Percentiles rank a stretch among this genome's conserved stretches.
Evolutionary conservation across 2,113 vertebrate genomes (phyloP).

Genomic region (Callaeas wilsoni): DNA sequence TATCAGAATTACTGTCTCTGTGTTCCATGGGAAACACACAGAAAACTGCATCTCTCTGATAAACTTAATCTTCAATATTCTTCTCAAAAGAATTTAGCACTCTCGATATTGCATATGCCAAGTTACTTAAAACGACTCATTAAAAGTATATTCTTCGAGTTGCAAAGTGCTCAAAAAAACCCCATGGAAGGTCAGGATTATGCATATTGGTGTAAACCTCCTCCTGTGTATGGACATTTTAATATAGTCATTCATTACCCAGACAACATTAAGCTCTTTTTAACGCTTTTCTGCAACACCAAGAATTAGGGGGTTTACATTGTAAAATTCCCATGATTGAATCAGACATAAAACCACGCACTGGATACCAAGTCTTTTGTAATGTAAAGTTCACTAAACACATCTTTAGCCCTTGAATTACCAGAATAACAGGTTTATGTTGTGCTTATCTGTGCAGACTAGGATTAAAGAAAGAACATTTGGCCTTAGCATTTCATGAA

Average conservation of each 20-base stretch:
- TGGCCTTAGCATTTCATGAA: not conserved
- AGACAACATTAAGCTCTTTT: not conserved
- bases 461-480: not conserved
- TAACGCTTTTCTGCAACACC: not conserved
- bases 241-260: not conserved
- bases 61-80: not conserved
- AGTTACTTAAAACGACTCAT: not conserved
- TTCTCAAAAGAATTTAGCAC: not conserved
- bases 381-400: not conserved
- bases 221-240: not conserved
- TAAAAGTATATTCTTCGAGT: not conserved
- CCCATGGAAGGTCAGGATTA: not conserved
- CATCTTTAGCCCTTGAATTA: not conserved
- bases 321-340: not conserved
- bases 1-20: not conserved
- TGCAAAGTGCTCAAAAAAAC: not conserved
- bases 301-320: not conserved
- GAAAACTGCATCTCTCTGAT: not conserved
- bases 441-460: not conserved
- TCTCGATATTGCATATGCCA: not conserved
- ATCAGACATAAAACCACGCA: not conserved
- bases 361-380: not conserved
- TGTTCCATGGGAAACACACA: not conserved
- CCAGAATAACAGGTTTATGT: not conserved
- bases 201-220: not conserved